Conservation (phyloP, 2,113 vertebrate genomes). For the Crotalus horridus region DNA sequence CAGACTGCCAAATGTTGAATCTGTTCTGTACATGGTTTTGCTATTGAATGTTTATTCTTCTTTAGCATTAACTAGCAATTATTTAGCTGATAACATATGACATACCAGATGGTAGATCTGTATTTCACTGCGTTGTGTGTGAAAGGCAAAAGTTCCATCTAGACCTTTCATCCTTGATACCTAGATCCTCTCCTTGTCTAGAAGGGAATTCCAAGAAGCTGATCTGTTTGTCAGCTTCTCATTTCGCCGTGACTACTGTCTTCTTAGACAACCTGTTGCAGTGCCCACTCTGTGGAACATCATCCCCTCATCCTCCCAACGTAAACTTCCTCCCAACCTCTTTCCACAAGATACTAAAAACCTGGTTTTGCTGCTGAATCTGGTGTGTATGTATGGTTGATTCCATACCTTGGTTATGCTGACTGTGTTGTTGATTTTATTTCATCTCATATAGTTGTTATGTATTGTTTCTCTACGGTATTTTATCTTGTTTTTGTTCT, state of each 20-base stretch:
- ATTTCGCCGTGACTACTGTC: no score
- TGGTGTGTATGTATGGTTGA: not conserved
- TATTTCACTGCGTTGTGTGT: slow-evolving; percentile 40
- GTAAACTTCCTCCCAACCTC: not conserved
- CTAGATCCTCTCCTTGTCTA: no score
- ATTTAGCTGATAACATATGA: not conserved
- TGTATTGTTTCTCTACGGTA: not conserved
- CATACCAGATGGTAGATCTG: slow-evolving; percentile 43
- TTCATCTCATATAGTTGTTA: not conserved
- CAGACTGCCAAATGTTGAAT: slow-evolving; percentile 19
- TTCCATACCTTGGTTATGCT: not conserved
- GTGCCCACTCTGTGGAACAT: not conserved
- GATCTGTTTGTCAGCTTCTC: no score
- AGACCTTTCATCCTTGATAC: slow-evolving; percentile 5
- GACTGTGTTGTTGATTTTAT: not conserved
- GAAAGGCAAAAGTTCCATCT: slow-evolving; percentile 31
- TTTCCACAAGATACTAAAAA: not conserved
- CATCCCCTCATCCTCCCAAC: not conserved
- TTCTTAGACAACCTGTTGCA: not conserved
- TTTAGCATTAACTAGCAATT: slow-evolving; percentile 2
- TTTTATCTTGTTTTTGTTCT: not conserved
- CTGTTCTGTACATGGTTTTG: not conserved
- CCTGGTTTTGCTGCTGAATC: not conserved
- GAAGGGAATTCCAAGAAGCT: no score
- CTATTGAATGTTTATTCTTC: slow-evolving; percentile 14